Evolutionary conservation across 1,140 invertebrate species (phyloP), one percentile per base, ranked within the genome.

Genomic region (Drosophila bifasciata): DNA sequence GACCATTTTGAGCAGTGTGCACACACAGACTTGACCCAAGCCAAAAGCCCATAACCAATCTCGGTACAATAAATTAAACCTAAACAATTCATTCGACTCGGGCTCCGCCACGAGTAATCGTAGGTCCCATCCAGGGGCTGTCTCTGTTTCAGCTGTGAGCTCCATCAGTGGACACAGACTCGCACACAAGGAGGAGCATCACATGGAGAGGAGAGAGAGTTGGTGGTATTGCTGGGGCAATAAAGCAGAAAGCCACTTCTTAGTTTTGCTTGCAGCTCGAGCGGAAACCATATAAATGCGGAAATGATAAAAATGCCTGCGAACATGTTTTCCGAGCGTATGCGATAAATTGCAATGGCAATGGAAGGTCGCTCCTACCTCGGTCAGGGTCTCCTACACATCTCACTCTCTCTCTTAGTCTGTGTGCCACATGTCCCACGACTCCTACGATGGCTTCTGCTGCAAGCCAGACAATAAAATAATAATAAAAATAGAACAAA

Each of bases 231-330:
- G 60, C 64, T 52, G 56, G 73, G 73, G 79, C 81, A 80, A 85
- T 80, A 83, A 71, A 73, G 74, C 81, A 76, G 78, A 81, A 75
- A 78, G 78, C 78, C 61, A 86, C 61, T 88, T 88, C 83, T 88
- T 67, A 74, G 81, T 81, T 81, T 85, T 78, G 78, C 81, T 59
- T 79, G 78, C 83, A 88, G 67, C 71, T 79, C 83, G 64, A 64
- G 79, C 83, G 83, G 83, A 88, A 88, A 83, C 83, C 84, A 88
- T 86, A 83, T 88, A 88, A 83, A 88, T 88, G 83, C 83, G 83
- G 83, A 88, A 88, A 88, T 88, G 83, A 88, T 88, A 86, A 86
- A 86, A 86, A 78, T 83, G 81, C 83, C 75, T 75, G 83, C 61
- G 76, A 86, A 86, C 78, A 86, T 83, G 81, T 79, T 88, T 64